Evolutionary conservation across 2,113 vertebrate species (phyloP), one percentile per base, ranked within the genome.

Genomic region (Mustela nigripes): DNA sequence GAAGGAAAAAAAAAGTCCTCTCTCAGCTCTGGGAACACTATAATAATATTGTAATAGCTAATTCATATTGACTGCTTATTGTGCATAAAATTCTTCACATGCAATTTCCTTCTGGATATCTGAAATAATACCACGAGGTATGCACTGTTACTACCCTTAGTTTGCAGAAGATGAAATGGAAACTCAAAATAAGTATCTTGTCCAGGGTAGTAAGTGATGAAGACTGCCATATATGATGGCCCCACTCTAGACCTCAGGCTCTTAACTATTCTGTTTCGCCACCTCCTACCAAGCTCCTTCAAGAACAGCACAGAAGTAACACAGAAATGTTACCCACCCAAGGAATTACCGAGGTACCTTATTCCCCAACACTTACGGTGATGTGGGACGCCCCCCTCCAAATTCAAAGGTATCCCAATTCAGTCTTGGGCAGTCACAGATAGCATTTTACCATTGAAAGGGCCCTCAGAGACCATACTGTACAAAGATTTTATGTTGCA

Each of bases 91-190:
- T 19, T 88, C 8, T 89, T 74, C 50, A 87, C 24, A 87, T 74
- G n/a, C 5, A 48, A 36, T 24, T 89, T 95, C 84, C 91, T 56
- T 56, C 2, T 56, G 28, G 36, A 71, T 87, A 87, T 83, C 83
- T 50, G n/a, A 90, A 94, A 82, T 92, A 91, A 60, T 60, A 92
- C 8, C 19, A 89, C 31, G n/a, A 96, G 60, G 22, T 19, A 89
- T 36, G 28, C 22, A 87, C 36, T 94, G 28, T 69, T 84, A 58
- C 92, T 67, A 83, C 39, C 7, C 9, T 10, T 53, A 48, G 19
- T 90, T 73, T 96, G 62, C 6, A 50, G 48, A 90, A 42, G 76
- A 91, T 69, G 24, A 73, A 89, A 92, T 11, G 26, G 50, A 83
- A 81, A 82, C n/a, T 96, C 36, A 56, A 73, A 53, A 87, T 33